These are phyloP conservation scores for Bombus haemorrhoidalis DNA, from an alignment of 1,140 invertebrate species.

Conservation along the genomic window DNA sequence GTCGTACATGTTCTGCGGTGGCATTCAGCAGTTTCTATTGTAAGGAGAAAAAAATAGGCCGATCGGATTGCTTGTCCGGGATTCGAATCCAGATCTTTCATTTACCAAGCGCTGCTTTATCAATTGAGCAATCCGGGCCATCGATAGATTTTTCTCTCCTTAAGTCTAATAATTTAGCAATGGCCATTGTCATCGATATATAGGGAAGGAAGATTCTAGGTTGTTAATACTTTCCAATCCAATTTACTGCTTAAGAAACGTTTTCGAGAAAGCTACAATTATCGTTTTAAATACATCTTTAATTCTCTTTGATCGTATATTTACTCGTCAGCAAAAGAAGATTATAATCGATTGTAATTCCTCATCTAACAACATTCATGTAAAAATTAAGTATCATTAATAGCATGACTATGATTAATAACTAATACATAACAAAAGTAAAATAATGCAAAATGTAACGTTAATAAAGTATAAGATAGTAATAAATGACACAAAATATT, in stretches of 20 bases:
- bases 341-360: no score
- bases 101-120: not conserved
- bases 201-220: not conserved
- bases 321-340: no score
- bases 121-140: constrained; percentile 19
- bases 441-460: not conserved
- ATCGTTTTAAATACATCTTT: no score
- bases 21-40: constrained; percentile 4
- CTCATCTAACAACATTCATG: no score
- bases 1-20: not conserved
- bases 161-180: constrained; percentile 8
- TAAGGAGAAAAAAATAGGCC: constrained; percentile 22
- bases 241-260: not conserved
- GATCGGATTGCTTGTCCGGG: constrained; percentile 21
- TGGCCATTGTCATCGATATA: not conserved
- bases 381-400: no score
- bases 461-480: not conserved
- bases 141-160: not conserved
- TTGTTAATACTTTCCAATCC: not conserved
- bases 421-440: not conserved
- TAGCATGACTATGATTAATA: not conserved
- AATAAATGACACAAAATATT: not conserved
- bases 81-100: constrained; percentile 30
- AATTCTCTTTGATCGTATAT: no score
- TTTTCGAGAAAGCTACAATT: not conserved